Conservation (phyloP, 2,113 vertebrate species). For the Notiomystis cincta region DNA sequence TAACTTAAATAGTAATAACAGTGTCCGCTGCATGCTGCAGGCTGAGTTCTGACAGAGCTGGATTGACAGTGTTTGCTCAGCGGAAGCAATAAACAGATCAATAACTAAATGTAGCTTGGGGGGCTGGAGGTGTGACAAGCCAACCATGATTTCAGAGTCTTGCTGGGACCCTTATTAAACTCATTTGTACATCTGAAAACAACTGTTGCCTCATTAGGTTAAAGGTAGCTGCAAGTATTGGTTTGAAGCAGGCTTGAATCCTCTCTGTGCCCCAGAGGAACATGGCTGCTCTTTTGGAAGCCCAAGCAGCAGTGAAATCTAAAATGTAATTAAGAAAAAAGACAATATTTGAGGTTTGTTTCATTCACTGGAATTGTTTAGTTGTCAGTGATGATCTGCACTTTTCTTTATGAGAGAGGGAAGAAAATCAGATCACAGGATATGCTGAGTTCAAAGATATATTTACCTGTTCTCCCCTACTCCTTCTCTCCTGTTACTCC, state of each 20-base stretch:
- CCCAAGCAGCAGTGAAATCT: neutral
- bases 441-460: neutral
- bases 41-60: slow-evolving; percentile 8
- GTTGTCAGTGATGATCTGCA: neutral
- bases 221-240: neutral
- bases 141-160: slow-evolving; percentile 46
- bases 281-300: neutral
- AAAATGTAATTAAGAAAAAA: neutral
- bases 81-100: slow-evolving; percentile 60
- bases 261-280: neutral
- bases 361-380: neutral
- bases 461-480: neutral
- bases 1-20: slow-evolving; percentile 64
- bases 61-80: slow-evolving; percentile 36
- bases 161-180: slow-evolving; percentile 59
- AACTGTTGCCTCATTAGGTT: slow-evolving; percentile 17
- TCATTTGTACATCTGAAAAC: slow-evolving; percentile 51
- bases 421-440: neutral
- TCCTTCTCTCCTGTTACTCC: neutral
- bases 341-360: neutral
- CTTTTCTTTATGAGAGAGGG: neutral
- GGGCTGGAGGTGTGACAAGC: slow-evolving; percentile 40
- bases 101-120: slow-evolving; percentile 47
- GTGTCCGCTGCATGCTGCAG: neutral
- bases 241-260: neutral